Percentiles rank a stretch among this genome's conserved stretches.
These are phyloP conservation scores for Acinonyx jubatus DNA, from an alignment of 2,113 vertebrate species.

Conservation along the genomic window DNA sequence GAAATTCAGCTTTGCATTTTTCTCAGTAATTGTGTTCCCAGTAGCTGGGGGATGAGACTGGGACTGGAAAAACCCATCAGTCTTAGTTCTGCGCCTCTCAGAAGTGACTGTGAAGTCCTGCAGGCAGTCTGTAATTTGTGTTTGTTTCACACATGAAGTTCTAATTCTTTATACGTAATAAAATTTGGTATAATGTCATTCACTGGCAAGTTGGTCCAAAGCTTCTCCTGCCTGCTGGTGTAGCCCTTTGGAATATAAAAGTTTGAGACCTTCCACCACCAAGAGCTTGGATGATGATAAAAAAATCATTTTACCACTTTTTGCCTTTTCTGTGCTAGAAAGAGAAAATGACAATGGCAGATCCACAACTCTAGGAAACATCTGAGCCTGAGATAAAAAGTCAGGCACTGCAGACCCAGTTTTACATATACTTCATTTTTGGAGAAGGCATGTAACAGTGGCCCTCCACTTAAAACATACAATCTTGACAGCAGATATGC, in stretches of 20 bases:
- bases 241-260: not conserved
- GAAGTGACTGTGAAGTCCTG: not conserved
- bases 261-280: not conserved
- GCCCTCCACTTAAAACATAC: not conserved
- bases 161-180: not conserved
- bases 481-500: not conserved
- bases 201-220: not conserved
- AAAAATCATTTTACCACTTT: not conserved
- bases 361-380: not conserved
- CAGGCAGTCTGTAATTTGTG: not conserved
- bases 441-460: not conserved
- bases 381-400: not conserved
- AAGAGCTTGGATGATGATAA: not conserved
- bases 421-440: not conserved
- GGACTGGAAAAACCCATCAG: not conserved
- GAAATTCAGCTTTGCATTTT: not conserved
- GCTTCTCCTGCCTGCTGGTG: not conserved
- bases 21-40: not conserved
- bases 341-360: not conserved
- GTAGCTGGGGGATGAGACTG: not conserved
- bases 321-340: not conserved
- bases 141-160: not conserved
- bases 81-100: not conserved
- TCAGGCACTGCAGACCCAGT: not conserved
- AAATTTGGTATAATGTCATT: not conserved